These are phyloP conservation scores for Phasia obesa DNA, from an alignment of 2,888 invertebrate species.

Conservation along the genomic window DNA sequence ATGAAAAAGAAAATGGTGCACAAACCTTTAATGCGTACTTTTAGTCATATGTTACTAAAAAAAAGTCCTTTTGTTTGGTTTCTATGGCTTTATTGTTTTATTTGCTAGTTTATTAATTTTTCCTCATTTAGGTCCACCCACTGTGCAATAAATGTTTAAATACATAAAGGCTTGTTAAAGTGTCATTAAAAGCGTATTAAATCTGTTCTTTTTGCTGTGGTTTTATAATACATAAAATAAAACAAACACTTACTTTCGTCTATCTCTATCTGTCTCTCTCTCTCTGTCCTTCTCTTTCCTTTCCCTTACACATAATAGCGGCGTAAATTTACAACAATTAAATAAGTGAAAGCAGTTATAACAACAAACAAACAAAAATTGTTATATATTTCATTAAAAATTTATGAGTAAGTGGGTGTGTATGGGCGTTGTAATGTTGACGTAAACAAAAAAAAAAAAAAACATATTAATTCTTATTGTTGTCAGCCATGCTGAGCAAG, in stretches of 20 bases:
- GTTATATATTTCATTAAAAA: conserved; percentile 39
- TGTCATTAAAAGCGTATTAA: conserved; percentile 68
- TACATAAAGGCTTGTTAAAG: conserved; percentile 63
- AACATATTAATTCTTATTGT: not conserved
- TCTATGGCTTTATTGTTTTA: too few relatives aligned
- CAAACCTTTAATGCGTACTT: too few relatives aligned
- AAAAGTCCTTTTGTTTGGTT: too few relatives aligned
- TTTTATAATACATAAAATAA: conserved; percentile 37
- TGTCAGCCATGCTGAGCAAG: conserved; percentile 45
- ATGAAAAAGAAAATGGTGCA: too few relatives aligned
- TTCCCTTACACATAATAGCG: not conserved
- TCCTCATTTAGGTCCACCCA: conserved; percentile 38
- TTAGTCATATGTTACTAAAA: too few relatives aligned
- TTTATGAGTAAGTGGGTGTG: conserved; percentile 31
- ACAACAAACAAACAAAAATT: conserved; percentile 5
- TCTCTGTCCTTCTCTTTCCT: not conserved
- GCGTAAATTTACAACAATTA: conserved; percentile 27
- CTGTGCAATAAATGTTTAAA: conserved; percentile 67
- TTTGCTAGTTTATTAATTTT: not conserved
- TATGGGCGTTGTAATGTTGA: conserved; percentile 6
- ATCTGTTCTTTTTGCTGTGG: conserved; percentile 14
- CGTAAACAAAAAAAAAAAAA: not conserved
- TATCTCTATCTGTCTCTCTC: not conserved
- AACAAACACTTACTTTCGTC: conserved; percentile 40
- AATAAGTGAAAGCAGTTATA: conserved; percentile 21